A percentile compares a stretch with the other conserved stretches of the same genome.
Evolutionary conservation across 37 sponge, comb jelly and placozoan genomes (phyloP).

Genomic region (Aplysina aerophoba): DNA sequence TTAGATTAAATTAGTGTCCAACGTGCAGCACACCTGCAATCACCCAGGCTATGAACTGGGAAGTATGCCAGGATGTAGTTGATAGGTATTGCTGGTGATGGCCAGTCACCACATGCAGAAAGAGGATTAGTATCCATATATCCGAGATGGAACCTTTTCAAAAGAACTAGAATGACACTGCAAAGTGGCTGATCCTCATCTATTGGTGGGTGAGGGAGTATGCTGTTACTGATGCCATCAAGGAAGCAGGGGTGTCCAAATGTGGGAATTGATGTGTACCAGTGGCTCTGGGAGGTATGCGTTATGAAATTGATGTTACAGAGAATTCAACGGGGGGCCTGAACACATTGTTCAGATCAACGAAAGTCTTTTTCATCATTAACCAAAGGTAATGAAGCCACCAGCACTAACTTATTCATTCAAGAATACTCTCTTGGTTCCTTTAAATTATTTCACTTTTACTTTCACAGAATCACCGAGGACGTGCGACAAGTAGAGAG

Average conservation of each 20-base stretch:
- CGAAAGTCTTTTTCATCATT: constrained; percentile 56
- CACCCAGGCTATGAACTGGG: too few relatives aligned
- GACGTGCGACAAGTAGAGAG: constrained; percentile 31
- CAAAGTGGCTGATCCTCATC: constrained; percentile 44
- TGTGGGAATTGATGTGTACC: constrained; percentile 42
- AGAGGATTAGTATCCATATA: too few relatives aligned
- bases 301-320: constrained; percentile 25
- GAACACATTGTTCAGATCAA: constrained; percentile 53
- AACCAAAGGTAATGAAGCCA: constrained; percentile 53
- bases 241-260: constrained; percentile 18
- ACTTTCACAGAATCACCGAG: constrained; percentile 43
- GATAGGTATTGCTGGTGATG: too few relatives aligned
- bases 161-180: constrained; percentile 37
- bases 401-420: neutral
- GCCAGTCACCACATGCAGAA: too few relatives aligned
- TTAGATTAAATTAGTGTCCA: too few relatives aligned
- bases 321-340: constrained; percentile 41
- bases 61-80: too few relatives aligned
- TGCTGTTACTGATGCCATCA: constrained; percentile 34
- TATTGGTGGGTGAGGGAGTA: constrained; percentile 29
- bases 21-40: too few relatives aligned
- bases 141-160: constrained; percentile 46
- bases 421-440: too few relatives aligned
- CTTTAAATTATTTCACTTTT: too few relatives aligned
- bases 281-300: constrained; percentile 60